Percentiles rank a stretch among this genome's conserved stretches.
These are phyloP conservation scores for Drosophila paracracens DNA, from an alignment of 2,888 invertebrate species.

Conservation along the genomic window DNA sequence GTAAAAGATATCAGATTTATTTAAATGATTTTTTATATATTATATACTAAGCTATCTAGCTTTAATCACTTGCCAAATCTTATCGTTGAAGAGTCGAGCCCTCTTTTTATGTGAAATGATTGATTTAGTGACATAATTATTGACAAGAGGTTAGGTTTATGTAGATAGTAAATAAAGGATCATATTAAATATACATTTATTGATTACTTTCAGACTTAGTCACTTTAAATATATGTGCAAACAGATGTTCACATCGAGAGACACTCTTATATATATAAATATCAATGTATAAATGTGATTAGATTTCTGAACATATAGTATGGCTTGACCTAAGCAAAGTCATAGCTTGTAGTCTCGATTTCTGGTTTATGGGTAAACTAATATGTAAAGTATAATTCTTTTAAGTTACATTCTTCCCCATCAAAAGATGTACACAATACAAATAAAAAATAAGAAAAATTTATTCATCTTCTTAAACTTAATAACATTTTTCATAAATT, in stretches of 20 bases:
- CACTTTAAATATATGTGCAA: background rate
- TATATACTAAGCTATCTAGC: background rate
- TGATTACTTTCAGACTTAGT: background rate
- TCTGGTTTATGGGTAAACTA: background rate
- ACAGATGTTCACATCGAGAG: background rate
- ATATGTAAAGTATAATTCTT: background rate
- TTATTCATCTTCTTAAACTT: background rate
- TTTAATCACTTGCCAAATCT: background rate
- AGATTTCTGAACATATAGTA: background rate
- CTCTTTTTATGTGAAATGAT: slow-evolving; percentile 6
- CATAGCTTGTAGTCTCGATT: background rate
- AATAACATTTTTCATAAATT: slow-evolving; percentile 1
- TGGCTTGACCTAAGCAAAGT: slow-evolving; percentile 24
- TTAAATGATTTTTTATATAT: background rate
- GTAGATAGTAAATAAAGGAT: background rate
- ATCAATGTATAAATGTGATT: background rate
- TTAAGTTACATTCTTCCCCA: background rate
- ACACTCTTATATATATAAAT: background rate
- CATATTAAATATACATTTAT: background rate
- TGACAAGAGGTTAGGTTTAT: background rate
- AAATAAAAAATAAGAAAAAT: background rate
- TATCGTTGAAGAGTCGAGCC: slow-evolving; percentile 27
- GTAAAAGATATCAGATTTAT: background rate
- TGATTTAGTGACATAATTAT: background rate
- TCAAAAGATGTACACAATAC: background rate